Percentiles rank a stretch among this genome's conserved stretches.
phyloP scores from a whole-genome alignment of 2,888 invertebrate species.

The Parochlus steinenii region DNA sequence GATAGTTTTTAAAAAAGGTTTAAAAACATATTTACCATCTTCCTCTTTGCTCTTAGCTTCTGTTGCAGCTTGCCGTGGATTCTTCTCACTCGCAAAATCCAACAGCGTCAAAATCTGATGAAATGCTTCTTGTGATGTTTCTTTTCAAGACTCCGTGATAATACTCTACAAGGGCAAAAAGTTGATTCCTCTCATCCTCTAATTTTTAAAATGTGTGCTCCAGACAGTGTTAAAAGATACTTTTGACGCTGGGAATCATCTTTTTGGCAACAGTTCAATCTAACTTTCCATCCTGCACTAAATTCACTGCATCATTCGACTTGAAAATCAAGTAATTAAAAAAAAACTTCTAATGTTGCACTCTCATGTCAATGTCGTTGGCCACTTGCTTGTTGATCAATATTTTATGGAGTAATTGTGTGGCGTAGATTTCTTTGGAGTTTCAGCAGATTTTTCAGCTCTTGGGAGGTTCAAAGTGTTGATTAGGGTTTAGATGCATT shows the following conservation, averaged over 20 bases:
- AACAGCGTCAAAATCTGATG: slow-evolving; percentile 56
- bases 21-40: no score
- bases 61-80: slow-evolving; percentile 37
- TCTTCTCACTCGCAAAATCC: slow-evolving; percentile 50
- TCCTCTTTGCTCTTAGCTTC: slow-evolving; percentile 18
- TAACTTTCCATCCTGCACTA: slow-evolving; percentile 24
- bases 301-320: slow-evolving; percentile 28
- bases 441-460: neutral
- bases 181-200: slow-evolving; percentile 39
- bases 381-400: slow-evolving; percentile 27
- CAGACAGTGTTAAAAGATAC: slow-evolving; percentile 51
- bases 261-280: slow-evolving; percentile 34
- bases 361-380: slow-evolving; percentile 38
- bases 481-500: slow-evolving; percentile 8
- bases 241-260: slow-evolving; percentile 42
- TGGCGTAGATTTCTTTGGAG: slow-evolving; percentile 35
- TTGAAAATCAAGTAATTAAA: slow-evolving; percentile 48
- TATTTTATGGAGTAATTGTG: slow-evolving; percentile 35
- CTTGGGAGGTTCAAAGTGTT: slow-evolving; percentile 3
- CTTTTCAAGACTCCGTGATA: slow-evolving; percentile 37
- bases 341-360: slow-evolving; percentile 44
- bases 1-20: no score
- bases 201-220: slow-evolving; percentile 50
- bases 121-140: slow-evolving; percentile 37
- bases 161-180: slow-evolving; percentile 39